A percentile compares a stretch with the other conserved stretches of the same genome.
phyloP scores from a whole-genome alignment of 2,113 vertebrate genomes.

The Nycticorax nycticorax region DNA sequence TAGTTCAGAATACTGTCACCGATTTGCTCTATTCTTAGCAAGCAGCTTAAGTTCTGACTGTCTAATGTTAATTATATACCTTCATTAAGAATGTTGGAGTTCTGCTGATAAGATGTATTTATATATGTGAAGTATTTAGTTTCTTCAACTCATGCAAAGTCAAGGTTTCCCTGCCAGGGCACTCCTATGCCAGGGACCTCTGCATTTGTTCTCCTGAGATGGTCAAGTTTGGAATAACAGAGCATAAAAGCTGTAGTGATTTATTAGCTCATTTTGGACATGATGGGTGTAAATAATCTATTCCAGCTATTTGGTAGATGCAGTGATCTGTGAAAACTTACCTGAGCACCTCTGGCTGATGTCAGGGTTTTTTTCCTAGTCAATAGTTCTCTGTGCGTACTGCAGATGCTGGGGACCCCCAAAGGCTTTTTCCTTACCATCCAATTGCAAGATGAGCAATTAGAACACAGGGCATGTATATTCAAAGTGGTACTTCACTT shows the following conservation, averaged over 20 bases:
- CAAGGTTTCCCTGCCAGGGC: not conserved
- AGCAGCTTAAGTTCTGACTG: not conserved
- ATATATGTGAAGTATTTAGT: not conserved
- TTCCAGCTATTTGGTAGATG: not conserved
- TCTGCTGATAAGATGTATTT: not conserved
- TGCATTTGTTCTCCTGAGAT: not conserved
- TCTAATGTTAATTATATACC: not conserved
- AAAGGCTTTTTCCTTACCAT: not conserved
- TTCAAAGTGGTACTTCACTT: not conserved
- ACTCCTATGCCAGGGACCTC: not conserved
- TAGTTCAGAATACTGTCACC: not conserved
- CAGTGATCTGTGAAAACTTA: not conserved
- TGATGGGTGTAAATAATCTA: not conserved
- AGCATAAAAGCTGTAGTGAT: not conserved
- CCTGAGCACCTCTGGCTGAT: not conserved
- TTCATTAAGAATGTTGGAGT: not conserved
- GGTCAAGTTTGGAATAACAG: not conserved
- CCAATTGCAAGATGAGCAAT: not conserved
- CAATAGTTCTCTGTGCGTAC: not conserved
- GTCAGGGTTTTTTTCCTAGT: accelerated
- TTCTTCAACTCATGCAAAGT: not conserved
- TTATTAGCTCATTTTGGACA: not conserved
- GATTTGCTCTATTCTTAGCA: not conserved
- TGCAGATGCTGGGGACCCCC: not conserved
- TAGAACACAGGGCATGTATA: not conserved